These are phyloP conservation scores for Acrobasis suavella DNA, from an alignment of 2,888 invertebrate species.

Conservation along the genomic window DNA sequence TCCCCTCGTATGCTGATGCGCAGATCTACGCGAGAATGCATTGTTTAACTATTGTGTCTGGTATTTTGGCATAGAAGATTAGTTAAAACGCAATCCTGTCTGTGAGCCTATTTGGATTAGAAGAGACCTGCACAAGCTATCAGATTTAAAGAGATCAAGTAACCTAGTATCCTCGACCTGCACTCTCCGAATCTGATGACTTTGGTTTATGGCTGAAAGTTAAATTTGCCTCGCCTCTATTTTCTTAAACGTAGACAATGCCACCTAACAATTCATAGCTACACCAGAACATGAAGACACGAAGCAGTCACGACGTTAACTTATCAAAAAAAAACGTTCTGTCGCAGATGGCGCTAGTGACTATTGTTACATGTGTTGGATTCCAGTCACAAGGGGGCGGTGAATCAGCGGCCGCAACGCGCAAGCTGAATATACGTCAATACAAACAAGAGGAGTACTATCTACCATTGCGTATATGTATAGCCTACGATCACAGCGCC, in stretches of 20 bases:
- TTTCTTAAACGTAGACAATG: not conserved
- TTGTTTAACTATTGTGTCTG: no score
- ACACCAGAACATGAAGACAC: not conserved
- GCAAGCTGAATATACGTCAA: constrained; percentile 71
- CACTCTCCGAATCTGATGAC: no score
- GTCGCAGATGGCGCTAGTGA: constrained; percentile 31
- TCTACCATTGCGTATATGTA: constrained; percentile 62
- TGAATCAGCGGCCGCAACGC: constrained; percentile 44
- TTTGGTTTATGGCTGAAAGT: no score
- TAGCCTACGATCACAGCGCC: constrained; percentile 63
- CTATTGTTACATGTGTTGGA: constrained; percentile 28
- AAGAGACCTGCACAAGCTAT: no score
- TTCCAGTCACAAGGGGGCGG: constrained; percentile 42
- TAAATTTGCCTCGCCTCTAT: no score
- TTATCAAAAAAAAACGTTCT: constrained; percentile 25
- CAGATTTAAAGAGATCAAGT: no score
- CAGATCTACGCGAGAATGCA: no score
- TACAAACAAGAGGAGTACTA: constrained; percentile 71
- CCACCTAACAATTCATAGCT: constrained; percentile 5
- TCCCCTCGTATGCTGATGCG: no score
- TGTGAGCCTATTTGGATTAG: no score
- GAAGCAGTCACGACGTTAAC: constrained; percentile 2
- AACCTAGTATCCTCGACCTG: no score
- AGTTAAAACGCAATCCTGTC: no score
- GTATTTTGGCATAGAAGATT: no score